Evolutionary conservation across 2,113 vertebrate species (phyloP), one percentile per base, ranked within the genome.

Genomic region (Notothenia rossii): DNA sequence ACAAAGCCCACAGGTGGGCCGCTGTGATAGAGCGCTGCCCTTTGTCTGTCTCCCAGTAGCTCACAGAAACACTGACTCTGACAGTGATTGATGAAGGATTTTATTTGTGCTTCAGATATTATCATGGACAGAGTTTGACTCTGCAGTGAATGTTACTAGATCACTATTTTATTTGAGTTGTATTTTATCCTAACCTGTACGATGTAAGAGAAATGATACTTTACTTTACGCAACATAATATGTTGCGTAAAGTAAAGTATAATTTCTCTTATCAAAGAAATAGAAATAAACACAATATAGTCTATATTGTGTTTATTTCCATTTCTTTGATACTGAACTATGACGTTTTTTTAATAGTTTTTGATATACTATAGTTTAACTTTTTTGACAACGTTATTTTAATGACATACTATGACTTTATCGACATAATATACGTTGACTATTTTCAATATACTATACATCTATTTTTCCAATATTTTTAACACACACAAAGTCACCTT

Each of bases 1-100:
- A 89, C 83, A 62, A 54, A 51, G 86, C 83, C 88, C 87, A 90
- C 91, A 91, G 88, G 91, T 92, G 89, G 83, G 85, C 63, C 75
- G 75, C 82, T 67, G 14, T 89, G 91, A 91, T 91, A 91, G 83
- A 84, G 77, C 33, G 69, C 55, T 85, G 79, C 67, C 87, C 77
- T 87, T 90, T 88, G 85, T 92, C 69, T 78, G 56, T 48, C 51
- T 51, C 75, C 22, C 67, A 62, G 68, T 46, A 2, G 53, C 79
- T 78, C 61, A 75, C 54, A 83, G 25, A 84, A 75, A 79, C 63
- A 73, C 33, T 49, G 61, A 78, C 48, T 71, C 25, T 84, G 53
- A 76, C 72, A 49, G 6, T 72, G 65, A 83, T 56, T 81, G 53
- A 84, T 76, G 72, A 45, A 40, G 61, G 22, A 54, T 66, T 71